phyloP scores from a whole-genome alignment of 2,797 vertebrate species.

The Tenualosa thibaudeaui region DNA sequence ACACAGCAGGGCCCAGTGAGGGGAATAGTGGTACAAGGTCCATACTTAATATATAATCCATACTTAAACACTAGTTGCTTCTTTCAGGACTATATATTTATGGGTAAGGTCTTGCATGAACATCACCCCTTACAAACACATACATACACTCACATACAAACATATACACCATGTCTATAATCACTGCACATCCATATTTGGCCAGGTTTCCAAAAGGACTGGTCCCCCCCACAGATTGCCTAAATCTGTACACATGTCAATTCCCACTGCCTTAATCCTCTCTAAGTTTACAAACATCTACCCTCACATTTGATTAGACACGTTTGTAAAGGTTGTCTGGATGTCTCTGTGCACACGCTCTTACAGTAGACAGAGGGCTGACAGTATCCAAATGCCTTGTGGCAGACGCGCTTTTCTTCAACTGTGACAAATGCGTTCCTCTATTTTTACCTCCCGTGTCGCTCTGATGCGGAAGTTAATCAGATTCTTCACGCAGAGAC shows the following conservation, averaged over 20 bases:
- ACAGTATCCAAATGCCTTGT: background rate
- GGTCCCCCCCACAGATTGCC: background rate
- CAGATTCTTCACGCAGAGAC: slow-evolving; percentile 37
- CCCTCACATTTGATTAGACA: background rate
- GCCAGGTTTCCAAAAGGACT: background rate
- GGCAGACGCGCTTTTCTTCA: slow-evolving; percentile 12
- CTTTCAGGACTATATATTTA: too few species aligned
- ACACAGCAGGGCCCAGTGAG: background rate
- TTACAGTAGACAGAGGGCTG: background rate
- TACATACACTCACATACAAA: background rate
- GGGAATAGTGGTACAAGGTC: background rate
- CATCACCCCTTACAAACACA: background rate
- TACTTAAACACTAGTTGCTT: too few species aligned
- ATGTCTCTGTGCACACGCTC: background rate
- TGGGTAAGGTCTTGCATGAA: background rate
- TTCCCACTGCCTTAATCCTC: background rate
- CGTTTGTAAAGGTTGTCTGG: background rate
- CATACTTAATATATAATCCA: too few species aligned
- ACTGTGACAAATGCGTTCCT: slow-evolving; percentile 29
- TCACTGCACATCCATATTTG: background rate
- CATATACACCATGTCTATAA: background rate
- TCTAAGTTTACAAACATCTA: background rate
- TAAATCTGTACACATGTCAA: background rate
- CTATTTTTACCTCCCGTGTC: slow-evolving; percentile 39
- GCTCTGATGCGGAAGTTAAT: slow-evolving; percentile 39